phyloP scores from a whole-genome alignment of 2,888 invertebrate species.

The Cosmia pyralina region DNA sequence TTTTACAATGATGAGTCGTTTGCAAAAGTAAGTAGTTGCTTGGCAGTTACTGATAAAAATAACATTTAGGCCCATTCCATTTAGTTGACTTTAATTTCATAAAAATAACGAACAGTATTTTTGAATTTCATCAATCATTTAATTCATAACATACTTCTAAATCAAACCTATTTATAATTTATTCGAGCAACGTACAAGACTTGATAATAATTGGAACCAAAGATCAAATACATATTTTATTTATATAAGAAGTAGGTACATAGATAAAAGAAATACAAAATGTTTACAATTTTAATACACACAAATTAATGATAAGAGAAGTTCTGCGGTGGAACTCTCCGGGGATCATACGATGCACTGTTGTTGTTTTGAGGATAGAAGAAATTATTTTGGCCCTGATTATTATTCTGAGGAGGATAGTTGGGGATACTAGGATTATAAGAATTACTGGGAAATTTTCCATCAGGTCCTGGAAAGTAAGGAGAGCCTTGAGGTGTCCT shows the following conservation, averaged over 20 bases:
- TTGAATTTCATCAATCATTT: slow-evolving; percentile 23
- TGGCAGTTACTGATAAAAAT: neutral
- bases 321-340: slow-evolving; percentile 66
- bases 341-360: slow-evolving; percentile 66
- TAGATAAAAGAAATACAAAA: slow-evolving; percentile 27
- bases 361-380: slow-evolving; percentile 59
- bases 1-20: slow-evolving; percentile 1
- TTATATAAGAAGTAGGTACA: slow-evolving; percentile 12
- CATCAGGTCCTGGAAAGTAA: slow-evolving; percentile 42
- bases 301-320: slow-evolving; percentile 64
- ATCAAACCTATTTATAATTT: neutral
- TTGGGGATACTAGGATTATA: slow-evolving; percentile 63
- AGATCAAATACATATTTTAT: slow-evolving; percentile 23
- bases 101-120: slow-evolving; percentile 20
- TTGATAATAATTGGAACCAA: slow-evolving; percentile 33
- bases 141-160: slow-evolving; percentile 26
- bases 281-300: slow-evolving; percentile 17
- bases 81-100: neutral
- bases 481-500: slow-evolving; percentile 23
- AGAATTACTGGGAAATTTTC: slow-evolving; percentile 46
- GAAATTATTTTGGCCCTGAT: slow-evolving; percentile 43
- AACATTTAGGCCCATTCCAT: neutral
- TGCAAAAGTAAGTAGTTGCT: neutral
- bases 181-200: slow-evolving; percentile 6
- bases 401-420: slow-evolving; percentile 57